A percentile compares a stretch with the other conserved stretches of the same genome.
phyloP scores from a whole-genome alignment of 2,113 vertebrate genomes.

The Microtus oregoni region DNA sequence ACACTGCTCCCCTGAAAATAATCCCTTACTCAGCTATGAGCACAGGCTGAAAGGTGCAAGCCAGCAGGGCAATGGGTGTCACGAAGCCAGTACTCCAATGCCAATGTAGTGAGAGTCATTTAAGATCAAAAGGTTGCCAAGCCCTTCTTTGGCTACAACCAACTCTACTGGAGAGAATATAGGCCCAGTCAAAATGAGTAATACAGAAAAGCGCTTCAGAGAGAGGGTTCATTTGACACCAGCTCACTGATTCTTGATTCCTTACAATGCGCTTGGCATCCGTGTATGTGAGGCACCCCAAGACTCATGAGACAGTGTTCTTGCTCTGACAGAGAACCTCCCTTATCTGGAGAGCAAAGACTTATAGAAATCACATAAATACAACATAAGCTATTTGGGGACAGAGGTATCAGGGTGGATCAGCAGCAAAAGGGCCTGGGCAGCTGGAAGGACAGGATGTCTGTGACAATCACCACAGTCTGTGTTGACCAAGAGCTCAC shows the following conservation, averaged over 20 bases:
- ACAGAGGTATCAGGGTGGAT: background rate
- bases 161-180: background rate
- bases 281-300: background rate
- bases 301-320: background rate
- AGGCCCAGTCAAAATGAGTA: background rate
- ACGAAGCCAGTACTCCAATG: background rate
- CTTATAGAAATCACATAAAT: background rate
- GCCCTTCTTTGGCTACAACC: background rate
- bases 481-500: accelerated
- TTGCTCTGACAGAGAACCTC: background rate
- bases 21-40: background rate
- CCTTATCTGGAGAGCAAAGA: background rate
- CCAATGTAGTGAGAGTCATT: accelerated
- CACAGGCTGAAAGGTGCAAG: background rate
- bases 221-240: background rate
- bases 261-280: background rate
- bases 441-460: background rate
- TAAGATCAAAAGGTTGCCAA: background rate
- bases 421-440: background rate
- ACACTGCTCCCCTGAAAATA: background rate
- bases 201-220: background rate
- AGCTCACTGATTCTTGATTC: background rate
- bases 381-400: background rate
- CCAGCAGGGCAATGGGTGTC: background rate
- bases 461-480: background rate